Evolutionary conservation across 2,888 invertebrate species (phyloP), one percentile per base, ranked within the genome.

Genomic region (Conomelus anceps): DNA sequence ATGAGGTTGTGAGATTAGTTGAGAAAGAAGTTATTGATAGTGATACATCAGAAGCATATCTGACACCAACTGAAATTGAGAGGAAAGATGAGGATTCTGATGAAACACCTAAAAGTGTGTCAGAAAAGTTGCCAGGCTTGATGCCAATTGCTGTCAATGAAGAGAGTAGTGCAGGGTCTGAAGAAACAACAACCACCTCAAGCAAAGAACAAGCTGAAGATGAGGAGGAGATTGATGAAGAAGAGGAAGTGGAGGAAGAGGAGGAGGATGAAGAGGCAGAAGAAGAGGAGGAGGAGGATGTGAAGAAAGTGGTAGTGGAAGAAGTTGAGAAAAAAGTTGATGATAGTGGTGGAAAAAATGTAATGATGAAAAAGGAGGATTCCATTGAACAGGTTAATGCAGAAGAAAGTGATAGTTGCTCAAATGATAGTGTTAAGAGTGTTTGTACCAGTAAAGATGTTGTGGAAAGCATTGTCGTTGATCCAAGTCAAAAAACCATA

Each of bases 41-140:
- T 91, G 96, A 96, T 92, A 94, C 95, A 90, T 96, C 96, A 87
- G 96, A 96, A 92, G 94, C 95, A 90, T 96, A 96, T 92, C 93
- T 96, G 90, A 96, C 96, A 88, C 96, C 96, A 23, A 96, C 95
- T 84, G 96, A 96, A 92, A 94, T 95, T 84, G 92, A 91, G 85
- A 87, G 85, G 92, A 90, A 86, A 23, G 90, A 90, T 63, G 89
- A 88, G 22, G 90, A 90, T 13, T 86, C 90, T 22, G 90, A 89
- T 20, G 88, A 86, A 88, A 90, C 89, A 86, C 89, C 90, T 6
- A 85, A 85, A 89, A 90, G 89, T 84, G 86, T 89, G 22, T 90
- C 90, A 22, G 90, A 90, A 85, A 90, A 90, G 24, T 87, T 90
- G 85, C 88, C 88, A 86, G 91, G 91, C 88, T 91, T 91, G 91